Evolutionary conservation across 1,140 invertebrate species (phyloP).

Genomic region (Drosophila ananassae): DNA sequence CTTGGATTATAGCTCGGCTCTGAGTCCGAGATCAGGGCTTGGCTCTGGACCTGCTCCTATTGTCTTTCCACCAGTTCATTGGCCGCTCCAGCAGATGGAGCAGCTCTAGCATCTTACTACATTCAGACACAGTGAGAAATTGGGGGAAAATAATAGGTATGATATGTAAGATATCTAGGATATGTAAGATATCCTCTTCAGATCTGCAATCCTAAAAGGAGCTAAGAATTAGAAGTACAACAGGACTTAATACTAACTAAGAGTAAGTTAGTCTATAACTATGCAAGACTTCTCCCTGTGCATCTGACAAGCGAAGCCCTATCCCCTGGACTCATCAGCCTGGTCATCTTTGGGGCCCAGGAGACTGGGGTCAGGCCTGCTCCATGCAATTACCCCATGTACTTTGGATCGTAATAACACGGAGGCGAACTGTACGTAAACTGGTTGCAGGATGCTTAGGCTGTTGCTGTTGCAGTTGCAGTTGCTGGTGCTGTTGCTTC

Average conservation of each 20-base stretch:
- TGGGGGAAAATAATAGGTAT: too few relatives aligned
- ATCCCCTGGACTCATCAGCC: constrained; percentile 30
- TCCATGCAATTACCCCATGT: constrained; percentile 81
- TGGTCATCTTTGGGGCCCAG: constrained; percentile 47
- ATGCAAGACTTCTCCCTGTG: constrained; percentile 3
- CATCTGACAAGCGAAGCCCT: background rate
- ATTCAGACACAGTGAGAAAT: background rate
- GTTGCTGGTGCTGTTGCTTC: constrained; percentile 25
- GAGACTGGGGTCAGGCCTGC: constrained; percentile 45
- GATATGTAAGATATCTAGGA: too few relatives aligned
- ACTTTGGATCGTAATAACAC: constrained; percentile 76
- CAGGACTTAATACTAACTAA: too few relatives aligned
- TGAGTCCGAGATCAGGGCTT: constrained; percentile 19
- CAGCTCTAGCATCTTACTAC: constrained; percentile 47
- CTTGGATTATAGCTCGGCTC: constrained; percentile 22
- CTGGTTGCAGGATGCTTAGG: constrained; percentile 64
- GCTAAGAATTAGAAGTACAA: too few relatives aligned
- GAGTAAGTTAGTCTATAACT: background rate
- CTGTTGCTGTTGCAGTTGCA: constrained; percentile 6
- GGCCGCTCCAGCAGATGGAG: constrained; percentile 56
- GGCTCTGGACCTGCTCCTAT: constrained; percentile 59
- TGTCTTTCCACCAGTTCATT: constrained; percentile 73
- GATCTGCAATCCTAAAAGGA: too few relatives aligned
- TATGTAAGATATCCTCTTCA: too few relatives aligned
- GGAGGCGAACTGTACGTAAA: constrained; percentile 78